These are phyloP conservation scores for Apoda limacodes DNA, from an alignment of 2,888 invertebrate genomes.

Conservation along the genomic window DNA sequence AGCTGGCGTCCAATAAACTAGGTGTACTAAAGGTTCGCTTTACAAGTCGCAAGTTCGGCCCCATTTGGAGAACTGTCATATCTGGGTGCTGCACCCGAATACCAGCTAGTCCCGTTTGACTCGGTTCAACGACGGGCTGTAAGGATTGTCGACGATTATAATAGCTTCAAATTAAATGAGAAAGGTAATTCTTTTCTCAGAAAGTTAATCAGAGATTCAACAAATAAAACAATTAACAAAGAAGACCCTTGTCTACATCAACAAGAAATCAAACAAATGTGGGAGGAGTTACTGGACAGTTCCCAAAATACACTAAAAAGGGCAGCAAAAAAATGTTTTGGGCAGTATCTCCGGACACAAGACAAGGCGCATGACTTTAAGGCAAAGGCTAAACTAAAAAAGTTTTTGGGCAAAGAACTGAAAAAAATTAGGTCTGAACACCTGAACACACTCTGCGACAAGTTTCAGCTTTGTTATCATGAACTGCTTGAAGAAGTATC, in stretches of 20 bases:
- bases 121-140: too few species aligned
- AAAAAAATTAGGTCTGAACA: constrained; percentile 20
- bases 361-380: constrained; percentile 5
- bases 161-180: too few species aligned
- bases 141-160: too few species aligned
- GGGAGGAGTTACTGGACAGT: constrained; percentile 27
- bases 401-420: constrained; percentile 22
- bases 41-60: too few species aligned
- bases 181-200: too few species aligned
- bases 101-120: too few species aligned
- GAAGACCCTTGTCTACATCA: constrained; percentile 29
- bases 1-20: too few species aligned
- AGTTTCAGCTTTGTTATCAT: constrained; percentile 28
- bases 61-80: too few species aligned
- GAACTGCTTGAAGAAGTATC: constrained; percentile 24
- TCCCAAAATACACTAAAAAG: constrained; percentile 18
- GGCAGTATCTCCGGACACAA: constrained; percentile 17
- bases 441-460: constrained; percentile 27
- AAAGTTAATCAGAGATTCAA: too few species aligned
- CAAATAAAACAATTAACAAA: too few species aligned
- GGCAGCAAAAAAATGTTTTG: constrained; percentile 21
- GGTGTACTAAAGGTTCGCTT: too few species aligned
- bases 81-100: too few species aligned
- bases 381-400: constrained; percentile 15
- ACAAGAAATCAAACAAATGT: constrained; percentile 23